Percentiles rank a stretch among this genome's conserved stretches.
phyloP scores from a whole-genome alignment of 2,888 invertebrate genomes.

The Myathropa florea region DNA sequence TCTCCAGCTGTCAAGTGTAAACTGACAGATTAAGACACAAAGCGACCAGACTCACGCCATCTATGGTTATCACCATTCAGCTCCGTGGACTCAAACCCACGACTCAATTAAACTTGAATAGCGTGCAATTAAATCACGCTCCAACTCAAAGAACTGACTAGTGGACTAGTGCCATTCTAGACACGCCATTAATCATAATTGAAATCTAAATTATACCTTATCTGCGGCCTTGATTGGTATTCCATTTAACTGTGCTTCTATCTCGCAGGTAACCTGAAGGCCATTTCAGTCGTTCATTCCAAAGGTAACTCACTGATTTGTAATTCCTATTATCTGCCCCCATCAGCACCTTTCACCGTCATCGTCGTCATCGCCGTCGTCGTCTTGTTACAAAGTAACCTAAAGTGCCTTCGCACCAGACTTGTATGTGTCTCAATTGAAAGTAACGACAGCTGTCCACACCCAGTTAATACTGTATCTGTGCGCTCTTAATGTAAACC shows the following conservation, averaged over 20 bases:
- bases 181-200: conserved; percentile 44
- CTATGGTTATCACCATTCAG: neutral
- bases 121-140: neutral
- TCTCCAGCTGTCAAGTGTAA: too few relatives aligned
- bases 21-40: too few relatives aligned
- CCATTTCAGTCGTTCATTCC: conserved; percentile 30
- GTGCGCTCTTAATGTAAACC: conserved; percentile 23
- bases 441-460: conserved; percentile 25
- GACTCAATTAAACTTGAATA: neutral
- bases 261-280: conserved; percentile 55
- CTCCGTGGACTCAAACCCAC: neutral
- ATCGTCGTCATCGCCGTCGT: too few relatives aligned
- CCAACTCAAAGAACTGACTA: neutral
- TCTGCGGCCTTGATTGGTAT: conserved; percentile 25
- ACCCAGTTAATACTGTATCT: conserved; percentile 26
- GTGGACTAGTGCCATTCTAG: neutral
- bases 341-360: neutral
- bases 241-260: conserved; percentile 15
- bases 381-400: conserved; percentile 9
- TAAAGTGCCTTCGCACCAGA: conserved; percentile 11
- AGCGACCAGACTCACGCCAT: neutral
- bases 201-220: neutral
- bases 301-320: conserved; percentile 44
- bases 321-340: conserved; percentile 17
- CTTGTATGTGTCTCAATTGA: conserved; percentile 11